Conservation (phyloP, 2,113 vertebrate genomes). For the Dicentrarchus labrax region DNA sequence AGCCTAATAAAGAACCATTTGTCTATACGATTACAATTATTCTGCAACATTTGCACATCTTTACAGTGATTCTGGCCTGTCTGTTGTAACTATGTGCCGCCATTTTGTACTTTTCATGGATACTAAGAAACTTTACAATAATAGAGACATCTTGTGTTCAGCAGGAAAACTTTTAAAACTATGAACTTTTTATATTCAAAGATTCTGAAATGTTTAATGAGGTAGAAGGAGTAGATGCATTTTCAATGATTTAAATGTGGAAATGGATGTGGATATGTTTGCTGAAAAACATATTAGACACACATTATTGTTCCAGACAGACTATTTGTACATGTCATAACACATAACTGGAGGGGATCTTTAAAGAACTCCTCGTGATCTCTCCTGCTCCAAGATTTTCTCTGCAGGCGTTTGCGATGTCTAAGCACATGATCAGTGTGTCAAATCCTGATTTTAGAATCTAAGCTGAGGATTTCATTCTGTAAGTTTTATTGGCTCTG, state of each 20-base stretch:
- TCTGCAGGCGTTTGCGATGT: background rate
- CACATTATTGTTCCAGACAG: too few relatives aligned
- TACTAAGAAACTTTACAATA: too few relatives aligned
- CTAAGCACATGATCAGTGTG: background rate
- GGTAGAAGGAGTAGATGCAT: too few relatives aligned
- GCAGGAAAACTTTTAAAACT: too few relatives aligned
- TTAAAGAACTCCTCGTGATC: background rate
- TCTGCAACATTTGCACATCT: conserved; percentile 30
- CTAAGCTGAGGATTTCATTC: background rate
- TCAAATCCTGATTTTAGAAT: background rate
- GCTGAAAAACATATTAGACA: too few relatives aligned
- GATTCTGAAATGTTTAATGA: too few relatives aligned
- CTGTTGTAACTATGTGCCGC: background rate
- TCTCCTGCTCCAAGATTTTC: background rate
- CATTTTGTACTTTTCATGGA: background rate
- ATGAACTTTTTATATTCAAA: too few relatives aligned
- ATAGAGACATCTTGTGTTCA: too few relatives aligned
- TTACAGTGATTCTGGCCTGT: background rate
- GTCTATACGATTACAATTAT: background rate
- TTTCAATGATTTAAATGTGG: too few relatives aligned
- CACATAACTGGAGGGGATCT: too few relatives aligned
- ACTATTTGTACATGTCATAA: too few relatives aligned
- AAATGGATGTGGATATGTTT: too few relatives aligned
- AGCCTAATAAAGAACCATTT: background rate
- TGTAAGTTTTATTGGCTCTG: background rate